Evolutionary conservation across 2,888 invertebrate species (phyloP), one percentile per base, ranked within the genome.

Genomic region (Drosophila nigricruria): DNA sequence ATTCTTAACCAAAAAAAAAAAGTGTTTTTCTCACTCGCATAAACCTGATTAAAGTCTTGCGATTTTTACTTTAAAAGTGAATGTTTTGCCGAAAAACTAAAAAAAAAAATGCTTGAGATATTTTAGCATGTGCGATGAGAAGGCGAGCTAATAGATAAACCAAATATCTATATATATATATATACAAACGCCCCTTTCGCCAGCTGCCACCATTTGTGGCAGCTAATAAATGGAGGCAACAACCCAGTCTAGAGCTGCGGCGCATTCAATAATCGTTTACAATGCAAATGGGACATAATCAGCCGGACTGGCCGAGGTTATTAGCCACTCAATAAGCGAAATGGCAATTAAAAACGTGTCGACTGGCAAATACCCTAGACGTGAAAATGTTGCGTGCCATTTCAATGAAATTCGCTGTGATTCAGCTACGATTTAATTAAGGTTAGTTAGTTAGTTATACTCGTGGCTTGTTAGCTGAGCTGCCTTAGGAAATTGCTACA

Each of bases 401-500:
- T 53, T 25, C 10, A 0, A 40, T 25, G 23, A 25, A 56, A 32
- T 30, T 20, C 16, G 20, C 16, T 27, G 8, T n/a, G 27, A 40
- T 49, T 47, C 18, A 12, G 25, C 5, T 12, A 32, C 43, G 16
- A 52, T 30, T 63, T 38, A 25, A 60, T 45, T 45, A n/a, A 20
- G 9, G 30, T 32, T 23, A n/a, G 50, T 58, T 50, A 50, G 30
- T 32, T 23, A n/a, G 50, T 58, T 50, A 50, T n/a, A 40, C 5
- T 16, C 27, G 30, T 5, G 18, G 42, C 23, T 49, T n/a, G 38
- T 53, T 34, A 16, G 18, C 50, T 12, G 38, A n/a, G 23, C 56
- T 30, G 47, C 47, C 47, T 79, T 81, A 66, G 61, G 70, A 75
- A 82, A 79, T 81, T 66, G 78, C 77, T 71, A 69, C 64, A 87